phyloP scores from a whole-genome alignment of 53 echinoderm and acorn worm genomes.

The Glandiceps talaboti region DNA sequence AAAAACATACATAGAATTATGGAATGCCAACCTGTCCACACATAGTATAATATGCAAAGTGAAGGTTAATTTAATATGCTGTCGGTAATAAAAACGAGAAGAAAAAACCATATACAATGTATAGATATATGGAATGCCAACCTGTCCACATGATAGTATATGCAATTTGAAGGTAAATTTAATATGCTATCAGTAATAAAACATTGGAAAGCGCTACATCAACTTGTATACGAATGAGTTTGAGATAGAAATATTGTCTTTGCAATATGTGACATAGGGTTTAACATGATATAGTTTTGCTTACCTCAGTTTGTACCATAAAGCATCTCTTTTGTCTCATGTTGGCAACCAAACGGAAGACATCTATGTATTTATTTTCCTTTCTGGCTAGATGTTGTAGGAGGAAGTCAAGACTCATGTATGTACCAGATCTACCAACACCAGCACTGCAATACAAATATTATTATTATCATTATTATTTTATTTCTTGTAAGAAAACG shows the following conservation, averaged over 20 bases:
- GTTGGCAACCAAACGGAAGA: background rate
- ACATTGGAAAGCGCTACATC: no score
- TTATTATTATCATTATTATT: background rate
- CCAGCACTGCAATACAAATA: background rate
- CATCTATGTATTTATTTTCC: background rate
- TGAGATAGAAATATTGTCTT: no score
- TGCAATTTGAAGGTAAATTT: no score
- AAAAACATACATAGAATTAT: background rate
- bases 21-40: background rate
- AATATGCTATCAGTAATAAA: no score
- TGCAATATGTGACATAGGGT: no score
- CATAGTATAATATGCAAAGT: background rate
- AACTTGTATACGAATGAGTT: no score
- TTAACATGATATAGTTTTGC: no score
- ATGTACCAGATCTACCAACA: background rate
- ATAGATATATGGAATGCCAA: no score
- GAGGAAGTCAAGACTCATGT: background rate
- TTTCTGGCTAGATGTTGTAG: conserved; percentile 11
- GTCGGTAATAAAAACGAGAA: background rate
- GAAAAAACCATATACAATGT: background rate
- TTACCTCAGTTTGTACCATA: background rate
- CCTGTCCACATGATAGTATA: no score
- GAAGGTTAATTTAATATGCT: background rate
- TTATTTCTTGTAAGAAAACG: no score
- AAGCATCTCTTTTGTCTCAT: background rate